Evolutionary conservation across 2,888 invertebrate genomes (phyloP), one percentile per base, ranked within the genome.

Genomic region (Phengaris alcon): DNA sequence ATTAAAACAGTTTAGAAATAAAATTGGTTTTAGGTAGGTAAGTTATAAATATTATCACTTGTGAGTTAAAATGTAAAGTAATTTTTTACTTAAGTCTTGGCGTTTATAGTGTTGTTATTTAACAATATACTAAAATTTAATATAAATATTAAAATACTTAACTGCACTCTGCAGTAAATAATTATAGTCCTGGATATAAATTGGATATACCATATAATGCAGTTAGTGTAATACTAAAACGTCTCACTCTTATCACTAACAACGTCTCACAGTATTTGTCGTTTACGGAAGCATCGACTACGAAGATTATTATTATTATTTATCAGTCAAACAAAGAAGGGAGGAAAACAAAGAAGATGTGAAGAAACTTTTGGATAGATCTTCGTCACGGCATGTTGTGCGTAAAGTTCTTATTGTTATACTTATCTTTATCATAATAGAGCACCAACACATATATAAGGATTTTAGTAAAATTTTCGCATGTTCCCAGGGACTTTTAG

Each of bases 201-300:
- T 64, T 6, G 35, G 59, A 64, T 64, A 64, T 22, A 22, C 1
- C 0, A 22, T 22, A 22, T 35, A 64, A 35, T 64, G 64, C 64
- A 64, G 64, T 22, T 44, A 35, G 35, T 64, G 35, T 35, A 44
- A 64, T 13, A 64, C 12, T 64, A 44, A 64, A 35, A 8, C 64
- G 64, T 64, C 59, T 35, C 35, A 64, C 35, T 35, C 35, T 64
- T 64, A 64, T 64, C 64, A 44, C 64, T 44, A 10, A 64, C 64
- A 12, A 64, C 64, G 35, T 64, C 35, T 64, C 64, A 64, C 64
- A 64, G 64, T 64, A 64, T 64, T 64, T 35, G 35, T 35, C 22
- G 64, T 64, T 64, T 64, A 64, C 64, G 35, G 64, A 64, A 64
- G 64, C 64, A 64, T 35, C 64, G 64, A 64, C 64, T 64, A 10